Base-by-base conservation (phyloP, 2,113 vertebrate species). In the Casuarius casuarius region DNA sequence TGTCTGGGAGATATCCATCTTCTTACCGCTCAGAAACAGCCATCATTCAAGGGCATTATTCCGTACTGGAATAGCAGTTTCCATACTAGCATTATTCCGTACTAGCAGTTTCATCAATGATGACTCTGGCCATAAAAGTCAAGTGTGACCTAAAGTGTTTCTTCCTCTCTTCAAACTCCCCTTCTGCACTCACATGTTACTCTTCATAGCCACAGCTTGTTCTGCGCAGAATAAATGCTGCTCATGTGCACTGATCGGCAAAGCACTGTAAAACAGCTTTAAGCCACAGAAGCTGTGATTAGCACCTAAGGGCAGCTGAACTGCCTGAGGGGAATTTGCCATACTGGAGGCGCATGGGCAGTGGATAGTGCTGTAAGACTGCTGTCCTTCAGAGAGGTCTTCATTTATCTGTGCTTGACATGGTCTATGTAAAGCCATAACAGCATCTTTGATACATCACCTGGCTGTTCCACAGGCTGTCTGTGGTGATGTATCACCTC, bases 161-260 rank as follows among this genome's bases (percentile, higher is more conserved):
- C 59, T 40, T 29, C 48, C 87, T 76, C 85, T 62, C 40, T 52
- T 88, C 35, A 54, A 66, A 4, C 28, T 54, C 71, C 38, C 14
- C 62, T 52, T 33, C 71, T 48, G 56, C 73, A 81, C 73, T 66
- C 0, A 0, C 38, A 13, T 35, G 15, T 15, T 40, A 58, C 35
- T 73, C 54, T 16, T 33, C 61, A 9, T 7, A 25, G 56, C 18
- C 56, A 61, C 1, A 2, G 56, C 48, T 51, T 0, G 0, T 23
- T 88, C 78, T 48, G n/a, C 0, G 0, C 61, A 72, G 56, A 72
- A 29, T 20, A 54, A 83, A 59, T 1, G 0, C 84, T 35, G 61
- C 85, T 61, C 2, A 0, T 4, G 58, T 23, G 58, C 62, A 7
- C 33, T 17, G 61, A 22, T 48, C 38, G 40, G 72, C 66, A 51